A percentile compares a stretch with the other conserved stretches of the same genome.
Evolutionary conservation across 2,797 vertebrate species (phyloP).

Genomic region (Cryptoblepharus egeriae): DNA sequence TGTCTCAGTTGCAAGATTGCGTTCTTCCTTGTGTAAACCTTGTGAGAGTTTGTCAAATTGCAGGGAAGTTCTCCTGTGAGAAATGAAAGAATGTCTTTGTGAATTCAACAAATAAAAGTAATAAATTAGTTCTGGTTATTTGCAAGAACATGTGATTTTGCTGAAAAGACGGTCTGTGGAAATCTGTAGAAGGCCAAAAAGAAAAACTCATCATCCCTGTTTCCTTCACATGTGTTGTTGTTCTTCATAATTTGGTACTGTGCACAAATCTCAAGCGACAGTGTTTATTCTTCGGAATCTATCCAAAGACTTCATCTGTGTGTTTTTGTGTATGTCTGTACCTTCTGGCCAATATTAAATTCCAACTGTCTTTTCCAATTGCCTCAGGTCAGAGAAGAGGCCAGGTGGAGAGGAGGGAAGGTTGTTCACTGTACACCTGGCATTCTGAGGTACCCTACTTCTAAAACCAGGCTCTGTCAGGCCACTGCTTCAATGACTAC

Average conservation of each 20-base stretch:
- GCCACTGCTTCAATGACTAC: too few species aligned
- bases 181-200: slow-evolving; percentile 58
- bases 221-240: slow-evolving; percentile 52
- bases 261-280: slow-evolving; percentile 64
- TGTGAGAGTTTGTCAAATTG: background rate
- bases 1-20: background rate
- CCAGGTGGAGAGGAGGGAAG: too few species aligned
- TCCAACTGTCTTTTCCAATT: too few species aligned
- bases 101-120: slow-evolving; percentile 36
- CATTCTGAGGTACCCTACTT: too few species aligned
- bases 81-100: background rate
- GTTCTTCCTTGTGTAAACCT: background rate
- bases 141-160: slow-evolving; percentile 24
- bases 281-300: slow-evolving; percentile 72
- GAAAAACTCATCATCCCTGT: slow-evolving; percentile 60
- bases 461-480: too few species aligned
- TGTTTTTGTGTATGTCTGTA: too few species aligned
- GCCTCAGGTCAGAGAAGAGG: too few species aligned
- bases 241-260: slow-evolving; percentile 70
- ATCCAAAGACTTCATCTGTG: too few species aligned
- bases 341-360: too few species aligned
- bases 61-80: background rate
- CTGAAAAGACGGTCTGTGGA: slow-evolving; percentile 41
- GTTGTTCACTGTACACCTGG: too few species aligned
- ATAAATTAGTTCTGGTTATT: background rate